Percentiles rank a stretch among this genome's conserved stretches.
Conservation (phyloP, 2,113 vertebrate species). For the Garra rufa region DNA sequence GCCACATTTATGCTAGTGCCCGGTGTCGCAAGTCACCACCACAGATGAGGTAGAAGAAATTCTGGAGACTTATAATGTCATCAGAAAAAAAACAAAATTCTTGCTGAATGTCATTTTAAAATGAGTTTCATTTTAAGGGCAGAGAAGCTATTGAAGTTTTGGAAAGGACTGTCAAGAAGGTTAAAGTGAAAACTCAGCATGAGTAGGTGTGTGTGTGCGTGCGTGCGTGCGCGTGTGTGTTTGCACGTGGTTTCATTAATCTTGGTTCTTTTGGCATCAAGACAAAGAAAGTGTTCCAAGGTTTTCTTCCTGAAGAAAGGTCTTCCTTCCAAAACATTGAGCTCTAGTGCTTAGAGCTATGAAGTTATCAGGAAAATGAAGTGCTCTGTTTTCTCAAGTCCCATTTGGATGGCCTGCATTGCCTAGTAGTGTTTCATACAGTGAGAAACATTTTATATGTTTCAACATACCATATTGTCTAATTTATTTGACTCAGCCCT, state of each 20-base stretch:
- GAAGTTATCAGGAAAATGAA: constrained; percentile 13
- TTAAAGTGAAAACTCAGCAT: neutral
- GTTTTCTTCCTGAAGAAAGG: neutral
- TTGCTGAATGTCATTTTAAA: constrained; percentile 16
- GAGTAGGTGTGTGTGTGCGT: neutral
- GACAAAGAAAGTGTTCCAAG: neutral
- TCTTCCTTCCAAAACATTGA: constrained; percentile 9
- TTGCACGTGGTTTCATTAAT: constrained; percentile 20
- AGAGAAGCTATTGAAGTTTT: neutral
- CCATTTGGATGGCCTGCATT: neutral
- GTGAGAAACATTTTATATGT: neutral
- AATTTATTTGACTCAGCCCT: neutral
- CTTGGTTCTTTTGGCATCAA: neutral
- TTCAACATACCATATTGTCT: neutral
- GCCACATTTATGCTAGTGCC: constrained; percentile 39
- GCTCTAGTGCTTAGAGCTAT: neutral
- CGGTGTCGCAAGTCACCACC: neutral
- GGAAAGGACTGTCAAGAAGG: neutral
- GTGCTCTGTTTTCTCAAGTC: neutral
- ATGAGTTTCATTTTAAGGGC: neutral
- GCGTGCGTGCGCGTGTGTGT: no score
- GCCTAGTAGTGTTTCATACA: neutral
- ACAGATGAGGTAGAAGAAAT: constrained; percentile 3
- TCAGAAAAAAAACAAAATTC: neutral
- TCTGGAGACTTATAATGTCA: constrained; percentile 1